Conservation (phyloP, 2,797 vertebrate genomes). For the Mionectes olivaceus region DNA sequence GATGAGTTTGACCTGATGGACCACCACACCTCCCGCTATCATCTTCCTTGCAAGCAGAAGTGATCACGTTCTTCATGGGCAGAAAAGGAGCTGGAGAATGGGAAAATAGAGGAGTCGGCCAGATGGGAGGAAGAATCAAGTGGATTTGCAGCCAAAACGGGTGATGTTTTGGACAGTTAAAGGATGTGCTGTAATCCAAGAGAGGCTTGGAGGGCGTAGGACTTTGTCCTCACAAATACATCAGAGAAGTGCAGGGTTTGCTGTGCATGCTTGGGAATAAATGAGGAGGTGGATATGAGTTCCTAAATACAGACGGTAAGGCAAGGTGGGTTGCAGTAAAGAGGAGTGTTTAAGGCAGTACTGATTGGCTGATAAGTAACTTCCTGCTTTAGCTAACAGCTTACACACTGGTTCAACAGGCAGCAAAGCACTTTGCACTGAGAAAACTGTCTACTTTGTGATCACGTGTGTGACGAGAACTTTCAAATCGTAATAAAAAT, state of each 20-base stretch:
- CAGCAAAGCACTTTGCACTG: constrained; percentile 16
- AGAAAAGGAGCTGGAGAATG: not conserved
- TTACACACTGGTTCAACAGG: constrained; percentile 7
- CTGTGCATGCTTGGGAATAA: not conserved
- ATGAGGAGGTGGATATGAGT: not conserved
- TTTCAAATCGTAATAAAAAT: constrained; percentile 54
- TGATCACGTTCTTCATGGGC: not conserved
- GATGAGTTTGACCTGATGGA: constrained; percentile 92
- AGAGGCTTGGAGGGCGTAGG: not conserved
- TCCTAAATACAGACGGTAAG: not conserved
- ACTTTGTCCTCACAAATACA: not conserved
- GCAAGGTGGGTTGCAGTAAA: not conserved
- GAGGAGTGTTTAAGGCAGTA: not conserved
- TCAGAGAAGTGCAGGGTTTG: not conserved
- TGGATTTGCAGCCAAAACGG: constrained; percentile 15
- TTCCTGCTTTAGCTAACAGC: constrained; percentile 40
- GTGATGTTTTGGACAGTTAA: constrained; percentile 44
- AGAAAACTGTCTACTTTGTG: not conserved
- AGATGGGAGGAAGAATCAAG: constrained; percentile 5
- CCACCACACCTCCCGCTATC: constrained; percentile 87
- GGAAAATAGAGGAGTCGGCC: not conserved
- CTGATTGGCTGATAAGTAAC: not conserved
- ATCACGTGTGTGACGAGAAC: not conserved
- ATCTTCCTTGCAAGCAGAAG: constrained; percentile 74
- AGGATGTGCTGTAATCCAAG: not conserved